Evolutionary conservation across 2,888 invertebrate genomes (phyloP).

Genomic region (Dryobotodes eremita): DNA sequence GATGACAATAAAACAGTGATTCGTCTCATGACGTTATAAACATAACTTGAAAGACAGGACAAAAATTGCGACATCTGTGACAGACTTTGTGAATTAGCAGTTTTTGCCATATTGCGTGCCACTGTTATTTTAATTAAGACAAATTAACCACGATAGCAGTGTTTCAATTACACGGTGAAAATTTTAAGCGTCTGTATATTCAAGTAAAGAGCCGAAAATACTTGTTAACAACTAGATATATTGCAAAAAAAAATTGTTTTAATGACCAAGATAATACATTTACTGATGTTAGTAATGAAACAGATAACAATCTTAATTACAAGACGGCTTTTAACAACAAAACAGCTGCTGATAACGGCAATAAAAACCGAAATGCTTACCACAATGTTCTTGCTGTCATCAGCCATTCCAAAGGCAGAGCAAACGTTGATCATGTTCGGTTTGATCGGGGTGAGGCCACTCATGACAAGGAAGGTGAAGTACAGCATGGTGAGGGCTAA

Average conservation of each 20-base stretch:
- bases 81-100: background rate
- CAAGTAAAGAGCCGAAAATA: background rate
- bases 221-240: too few species aligned
- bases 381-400: conserved; percentile 82
- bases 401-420: conserved; percentile 85
- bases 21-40: background rate
- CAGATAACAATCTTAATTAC: too few species aligned
- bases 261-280: background rate
- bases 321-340: too few species aligned
- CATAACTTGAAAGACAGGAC: background rate
- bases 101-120: background rate
- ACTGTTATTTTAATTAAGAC: background rate
- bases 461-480: conserved; percentile 89
- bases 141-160: background rate
- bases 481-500: conserved; percentile 85
- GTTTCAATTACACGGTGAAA: background rate
- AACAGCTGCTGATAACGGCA: background rate
- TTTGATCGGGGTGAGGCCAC: conserved; percentile 87
- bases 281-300: conserved; percentile 1
- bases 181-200: background rate
- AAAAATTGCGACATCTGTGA: background rate
- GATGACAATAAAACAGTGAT: background rate
- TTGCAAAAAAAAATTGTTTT: background rate
- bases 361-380: conserved; percentile 74
- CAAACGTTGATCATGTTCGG: conserved; percentile 90